Conservation (phyloP, 1,140 invertebrate genomes). For the Bombus breviceps region DNA sequence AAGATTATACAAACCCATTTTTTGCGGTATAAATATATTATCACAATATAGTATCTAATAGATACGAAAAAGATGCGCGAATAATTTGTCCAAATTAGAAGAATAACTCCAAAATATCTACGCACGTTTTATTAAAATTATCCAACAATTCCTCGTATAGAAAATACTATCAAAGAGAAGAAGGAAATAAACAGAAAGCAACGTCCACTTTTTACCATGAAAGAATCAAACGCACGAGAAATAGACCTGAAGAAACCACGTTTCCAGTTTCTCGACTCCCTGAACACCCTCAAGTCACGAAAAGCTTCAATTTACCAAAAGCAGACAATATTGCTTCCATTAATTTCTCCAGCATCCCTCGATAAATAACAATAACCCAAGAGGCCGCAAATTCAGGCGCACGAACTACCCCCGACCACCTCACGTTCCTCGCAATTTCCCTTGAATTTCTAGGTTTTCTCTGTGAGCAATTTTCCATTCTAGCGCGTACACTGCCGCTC, state of each 20-base stretch:
- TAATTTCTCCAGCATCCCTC: conserved; percentile 7
- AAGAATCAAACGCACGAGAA: background rate
- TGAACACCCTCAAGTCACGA: background rate
- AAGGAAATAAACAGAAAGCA: background rate
- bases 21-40: too few species aligned
- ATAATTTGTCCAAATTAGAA: too few species aligned
- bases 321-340: conserved; percentile 1
- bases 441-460: background rate
- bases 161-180: background rate
- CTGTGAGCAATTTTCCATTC: background rate
- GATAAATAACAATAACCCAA: conserved; percentile 1
- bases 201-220: background rate
- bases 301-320: background rate
- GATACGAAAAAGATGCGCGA: too few species aligned
- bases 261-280: background rate
- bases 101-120: too few species aligned
- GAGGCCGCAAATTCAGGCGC: background rate
- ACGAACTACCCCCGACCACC: background rate
- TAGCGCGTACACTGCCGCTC: too few species aligned
- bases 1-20: too few species aligned
- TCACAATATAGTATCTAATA: too few species aligned
- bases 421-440: conserved; percentile 9
- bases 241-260: background rate
- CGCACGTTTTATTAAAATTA: background rate
- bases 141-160: background rate